Percentiles rank a stretch among this genome's conserved stretches.
These are phyloP conservation scores for Albula glossodonta DNA, from an alignment of 2,113 vertebrate genomes.

Conservation along the genomic window DNA sequence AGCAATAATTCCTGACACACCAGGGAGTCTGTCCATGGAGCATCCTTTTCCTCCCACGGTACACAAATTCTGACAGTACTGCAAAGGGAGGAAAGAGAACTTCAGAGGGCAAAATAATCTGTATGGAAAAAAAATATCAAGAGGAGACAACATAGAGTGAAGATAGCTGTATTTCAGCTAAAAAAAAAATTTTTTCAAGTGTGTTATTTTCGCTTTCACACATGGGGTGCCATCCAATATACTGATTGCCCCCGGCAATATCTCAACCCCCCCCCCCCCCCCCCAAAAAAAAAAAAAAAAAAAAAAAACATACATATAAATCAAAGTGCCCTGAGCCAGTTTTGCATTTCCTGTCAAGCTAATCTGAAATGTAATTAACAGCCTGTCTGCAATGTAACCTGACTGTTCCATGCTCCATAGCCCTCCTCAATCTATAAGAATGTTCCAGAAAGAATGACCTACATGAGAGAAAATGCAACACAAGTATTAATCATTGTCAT, in stretches of 20 bases:
- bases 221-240: constrained; percentile 15
- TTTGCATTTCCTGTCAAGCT: neutral
- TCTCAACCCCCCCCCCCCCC: too few species aligned
- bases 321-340: neutral
- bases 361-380: neutral
- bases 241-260: constrained; percentile 30
- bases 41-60: constrained; percentile 12
- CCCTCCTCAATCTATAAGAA: neutral
- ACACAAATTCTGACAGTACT: constrained; percentile 11
- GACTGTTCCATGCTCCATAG: neutral
- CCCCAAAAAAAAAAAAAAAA: constrained; percentile 35
- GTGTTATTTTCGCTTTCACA: constrained; percentile 4
- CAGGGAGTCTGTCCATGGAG: constrained; percentile 20
- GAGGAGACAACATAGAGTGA: constrained; percentile 5
- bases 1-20: constrained; percentile 44
- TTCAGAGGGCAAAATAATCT: neutral
- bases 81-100: neutral
- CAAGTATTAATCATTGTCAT: too few species aligned
- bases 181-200: neutral
- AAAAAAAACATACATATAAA: neutral
- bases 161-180: neutral
- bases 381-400: neutral
- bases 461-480: too few species aligned
- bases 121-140: constrained; percentile 21
- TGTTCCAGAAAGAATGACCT: too few species aligned